phyloP scores from a whole-genome alignment of 2,797 vertebrate species.

The Lepilemur ruficaudatus region DNA sequence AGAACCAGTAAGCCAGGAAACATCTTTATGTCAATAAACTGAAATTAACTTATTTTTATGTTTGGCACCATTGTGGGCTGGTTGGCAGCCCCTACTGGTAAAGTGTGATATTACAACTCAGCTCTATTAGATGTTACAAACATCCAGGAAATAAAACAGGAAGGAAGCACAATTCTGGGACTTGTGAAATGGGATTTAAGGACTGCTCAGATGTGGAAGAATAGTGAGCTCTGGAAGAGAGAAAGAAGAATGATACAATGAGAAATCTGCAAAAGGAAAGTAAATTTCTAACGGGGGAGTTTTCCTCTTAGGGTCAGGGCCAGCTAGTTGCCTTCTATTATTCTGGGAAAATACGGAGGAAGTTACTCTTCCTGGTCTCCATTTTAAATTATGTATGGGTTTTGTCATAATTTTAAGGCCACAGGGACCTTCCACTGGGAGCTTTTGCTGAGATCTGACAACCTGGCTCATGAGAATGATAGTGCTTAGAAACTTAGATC shows the following conservation, averaged over 20 bases:
- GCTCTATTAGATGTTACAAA: neutral
- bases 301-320: neutral
- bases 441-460: neutral
- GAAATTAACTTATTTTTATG: neutral
- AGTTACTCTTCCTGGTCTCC: neutral
- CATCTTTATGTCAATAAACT: neutral
- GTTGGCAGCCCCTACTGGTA: neutral
- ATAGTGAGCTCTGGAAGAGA: neutral
- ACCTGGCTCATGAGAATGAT: neutral
- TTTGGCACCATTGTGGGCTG: neutral
- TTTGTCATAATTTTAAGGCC: conserved; percentile 7
- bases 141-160: neutral
- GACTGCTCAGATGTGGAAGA: neutral
- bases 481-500: neutral
- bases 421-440: neutral
- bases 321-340: neutral
- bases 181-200: neutral
- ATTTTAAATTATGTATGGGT: neutral
- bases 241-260: neutral
- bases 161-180: conserved; percentile 18
- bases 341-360: neutral
- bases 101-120: neutral
- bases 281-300: neutral
- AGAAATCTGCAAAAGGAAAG: conserved; percentile 16
- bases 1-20: neutral